Conservation (phyloP, 2,797 vertebrate species). For the Siniperca undulata region DNA sequence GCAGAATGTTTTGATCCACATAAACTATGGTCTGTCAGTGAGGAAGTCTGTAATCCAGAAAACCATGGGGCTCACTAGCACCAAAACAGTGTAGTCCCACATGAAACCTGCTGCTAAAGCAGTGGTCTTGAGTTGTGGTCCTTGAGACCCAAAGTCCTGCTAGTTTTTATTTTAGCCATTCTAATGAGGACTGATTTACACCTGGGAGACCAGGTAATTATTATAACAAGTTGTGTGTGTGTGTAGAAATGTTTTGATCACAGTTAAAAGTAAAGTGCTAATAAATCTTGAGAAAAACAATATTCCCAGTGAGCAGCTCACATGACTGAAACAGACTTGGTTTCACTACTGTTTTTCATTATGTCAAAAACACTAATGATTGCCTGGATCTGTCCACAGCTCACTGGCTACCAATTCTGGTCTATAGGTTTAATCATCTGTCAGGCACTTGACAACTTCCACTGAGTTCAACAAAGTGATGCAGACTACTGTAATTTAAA, state of each 20-base stretch:
- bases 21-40: background rate
- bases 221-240: conserved; percentile 10
- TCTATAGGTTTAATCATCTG: conserved; percentile 60
- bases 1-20: background rate
- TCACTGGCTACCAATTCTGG: conserved; percentile 52
- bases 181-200: conserved; percentile 41
- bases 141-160: conserved; percentile 11
- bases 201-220: conserved; percentile 18
- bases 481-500: conserved; percentile 37
- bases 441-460: conserved; percentile 63
- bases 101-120: conserved; percentile 24
- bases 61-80: conserved; percentile 10
- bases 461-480: conserved; percentile 49
- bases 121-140: background rate
- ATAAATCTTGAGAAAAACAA: conserved; percentile 53
- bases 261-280: conserved; percentile 46
- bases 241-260: conserved; percentile 52
- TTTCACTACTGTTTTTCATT: conserved; percentile 64
- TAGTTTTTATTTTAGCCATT: conserved; percentile 25
- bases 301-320: conserved; percentile 45
- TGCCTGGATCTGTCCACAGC: conserved; percentile 51
- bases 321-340: conserved; percentile 40
- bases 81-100: conserved; percentile 35
- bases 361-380: conserved; percentile 61
- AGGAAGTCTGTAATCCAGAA: conserved; percentile 13